Conservation (phyloP, 2,797 vertebrate genomes). For the Microhierax caerulescens region DNA sequence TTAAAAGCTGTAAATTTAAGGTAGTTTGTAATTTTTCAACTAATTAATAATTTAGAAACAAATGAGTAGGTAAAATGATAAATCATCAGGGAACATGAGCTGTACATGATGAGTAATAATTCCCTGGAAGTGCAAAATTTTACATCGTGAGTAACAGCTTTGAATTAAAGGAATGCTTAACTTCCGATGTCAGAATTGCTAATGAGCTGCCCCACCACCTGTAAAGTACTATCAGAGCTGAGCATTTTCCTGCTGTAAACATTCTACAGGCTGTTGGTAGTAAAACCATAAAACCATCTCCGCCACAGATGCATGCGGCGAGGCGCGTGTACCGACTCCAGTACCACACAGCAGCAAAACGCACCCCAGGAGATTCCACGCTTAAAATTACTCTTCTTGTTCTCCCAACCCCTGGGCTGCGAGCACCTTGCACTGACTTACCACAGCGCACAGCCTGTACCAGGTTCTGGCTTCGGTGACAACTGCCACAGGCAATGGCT, state of each 20-base stretch:
- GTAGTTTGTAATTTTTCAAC: not conserved
- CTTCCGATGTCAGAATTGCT: not conserved
- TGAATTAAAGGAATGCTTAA: not conserved
- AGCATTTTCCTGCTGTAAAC: not conserved
- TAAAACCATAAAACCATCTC: not conserved
- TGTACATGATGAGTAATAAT: not conserved
- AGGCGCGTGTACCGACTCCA: rapidly evolving
- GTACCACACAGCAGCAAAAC: rapidly evolving
- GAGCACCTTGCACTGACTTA: not conserved
- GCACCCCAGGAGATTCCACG: not conserved
- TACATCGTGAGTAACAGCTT: not conserved
- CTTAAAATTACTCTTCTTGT: not conserved
- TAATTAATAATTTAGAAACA: not conserved
- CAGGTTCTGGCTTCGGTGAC: not conserved
- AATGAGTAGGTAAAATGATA: not conserved
- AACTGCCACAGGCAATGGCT: not conserved
- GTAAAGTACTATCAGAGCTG: not conserved
- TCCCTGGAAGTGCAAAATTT: not conserved
- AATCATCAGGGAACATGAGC: not conserved
- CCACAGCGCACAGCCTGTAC: rapidly evolving
- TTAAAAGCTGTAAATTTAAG: not conserved
- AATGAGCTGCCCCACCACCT: not conserved
- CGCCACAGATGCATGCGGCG: rapidly evolving
- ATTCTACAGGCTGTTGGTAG: not conserved
- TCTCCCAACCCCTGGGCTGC: not conserved